Base-by-base conservation (phyloP, 2,113 vertebrate genomes). In the Cryptomyrus ogoouensis region DNA sequence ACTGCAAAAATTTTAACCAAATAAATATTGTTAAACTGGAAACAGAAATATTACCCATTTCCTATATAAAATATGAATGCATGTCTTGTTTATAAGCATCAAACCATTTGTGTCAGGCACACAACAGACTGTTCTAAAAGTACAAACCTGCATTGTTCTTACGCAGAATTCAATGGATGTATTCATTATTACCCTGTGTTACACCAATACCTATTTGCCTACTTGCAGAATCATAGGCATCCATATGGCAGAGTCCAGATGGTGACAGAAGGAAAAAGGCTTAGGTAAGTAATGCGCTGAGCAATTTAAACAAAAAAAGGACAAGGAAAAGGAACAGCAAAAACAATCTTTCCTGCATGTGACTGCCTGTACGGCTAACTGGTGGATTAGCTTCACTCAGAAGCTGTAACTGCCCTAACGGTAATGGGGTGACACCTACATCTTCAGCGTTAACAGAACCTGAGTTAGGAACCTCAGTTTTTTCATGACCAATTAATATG, bases 231-330 rank as follows among this genome's bases (percentile, higher is more conserved):
- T 77, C 46, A 46, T 47, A 80, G 12, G 27, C 39, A 62, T 77
- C 89, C 83, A 74, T 90, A 87, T 88, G 83, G 89, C 62, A 70
- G 17, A 15, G 58, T 74, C 84, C 85, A 87, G 89, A 90, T 77
- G 85, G 83, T 13, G 12, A 52, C 52, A 46, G 56, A 70, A 31
- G 88, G 70, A 74, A 70, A n/a, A 90, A 86, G 50, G 83, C 89
- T 90, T 87, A 87, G 83, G 53, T 24, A 50, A 74, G 58, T 50
- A 24, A 87, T 83, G 31, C 50, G 15, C 46, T 7, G 31, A 87
- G 70, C 46, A 39, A 31, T 87, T 13, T 44, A 31, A 77, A 53
- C n/a, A n/a, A 21, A 21, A 62, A 35, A 17, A 87, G 62, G 84
- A 27, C 8, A 4, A n/a, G 24, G n/a, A 31, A 13, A 52, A 35